Conservation (phyloP, 2,797 vertebrate species). For the Coregonus suidteri region DNA sequence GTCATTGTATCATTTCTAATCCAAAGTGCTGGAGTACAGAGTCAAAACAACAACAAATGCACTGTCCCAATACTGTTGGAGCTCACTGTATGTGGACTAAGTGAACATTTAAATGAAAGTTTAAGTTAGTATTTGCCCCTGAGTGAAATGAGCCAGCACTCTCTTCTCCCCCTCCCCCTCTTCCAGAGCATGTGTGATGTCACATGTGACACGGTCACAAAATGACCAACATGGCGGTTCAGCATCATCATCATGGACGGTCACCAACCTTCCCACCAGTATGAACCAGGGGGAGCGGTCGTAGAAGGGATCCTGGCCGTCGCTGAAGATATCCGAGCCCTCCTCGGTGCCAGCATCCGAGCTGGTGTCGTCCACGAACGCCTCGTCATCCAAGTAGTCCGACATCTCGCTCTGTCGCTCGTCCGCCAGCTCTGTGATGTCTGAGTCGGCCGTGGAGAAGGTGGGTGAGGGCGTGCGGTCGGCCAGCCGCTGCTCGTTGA, state of each 20-base stretch:
- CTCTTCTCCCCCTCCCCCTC: slow-evolving; percentile 59
- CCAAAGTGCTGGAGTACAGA: too few species aligned
- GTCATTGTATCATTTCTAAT: too few species aligned
- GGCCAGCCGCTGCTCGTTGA: slow-evolving; percentile 95
- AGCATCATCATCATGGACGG: slow-evolving; percentile 21
- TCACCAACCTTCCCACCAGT: slow-evolving; percentile 99
- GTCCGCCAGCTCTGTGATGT: slow-evolving; percentile 98
- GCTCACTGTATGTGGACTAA: too few species aligned
- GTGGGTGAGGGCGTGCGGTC: slow-evolving; percentile 99
- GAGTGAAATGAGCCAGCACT: background rate
- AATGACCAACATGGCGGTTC: background rate
- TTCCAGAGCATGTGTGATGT: slow-evolving; percentile 43
- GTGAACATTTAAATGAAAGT: too few species aligned
- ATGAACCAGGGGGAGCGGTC: slow-evolving; percentile 99
- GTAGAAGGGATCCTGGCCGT: slow-evolving; percentile 99
- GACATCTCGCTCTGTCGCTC: slow-evolving; percentile 98
- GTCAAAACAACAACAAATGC: too few species aligned
- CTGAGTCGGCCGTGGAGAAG: slow-evolving; percentile 97
- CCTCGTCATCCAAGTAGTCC: slow-evolving; percentile 94
- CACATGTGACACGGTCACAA: background rate
- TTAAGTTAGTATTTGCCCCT: background rate
- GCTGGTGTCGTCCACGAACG: slow-evolving; percentile 97
- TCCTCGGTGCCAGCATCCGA: slow-evolving; percentile 97
- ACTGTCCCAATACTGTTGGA: too few species aligned
- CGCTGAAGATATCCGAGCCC: slow-evolving; percentile 97